Base-by-base conservation (phyloP, 1,140 invertebrate species). In the Panagrolaimus sp. region DNA sequence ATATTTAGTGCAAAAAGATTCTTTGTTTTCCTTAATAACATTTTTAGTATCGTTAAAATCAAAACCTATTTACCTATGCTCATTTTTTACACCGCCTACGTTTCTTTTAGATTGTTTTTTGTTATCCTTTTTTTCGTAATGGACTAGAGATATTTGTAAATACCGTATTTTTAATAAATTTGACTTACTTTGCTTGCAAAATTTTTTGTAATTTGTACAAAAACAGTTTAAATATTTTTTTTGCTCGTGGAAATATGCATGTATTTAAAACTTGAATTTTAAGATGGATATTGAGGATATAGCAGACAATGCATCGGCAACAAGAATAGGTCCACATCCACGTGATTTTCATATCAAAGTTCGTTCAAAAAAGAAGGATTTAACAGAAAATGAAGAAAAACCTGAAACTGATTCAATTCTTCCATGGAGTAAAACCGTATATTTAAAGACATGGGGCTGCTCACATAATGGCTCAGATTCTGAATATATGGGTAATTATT, bases 401-500 rank as follows among this genome's bases (percentile, higher is more conserved):
- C n/a, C 57, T 5, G 47, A 69, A 13, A 64, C 45, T 42, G 46
- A 20, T 9, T 48, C 25, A 61, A 38, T 68, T 64, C 14, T 68
- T 14, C 31, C 25, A 45, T 66, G 27, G 71, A 51, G 63, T 43
- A 69, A 65, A 31, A 47, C 46, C 7, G 73, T 74, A 14, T 74
- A 69, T 46, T 62, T 74, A 13, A 75, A 72, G 42, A 74, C 73
- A 14, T 74, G 72, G 72, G 70, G 72, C 48, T 76, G 76, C 48
- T 64, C 69, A 9, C 74, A 75, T 45, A 75, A 77, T 63, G 94
- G 88, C 81, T 94, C 92, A 0, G 94, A 97, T 81, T 91, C 91
- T 63, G 88, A 89, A 80, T 98, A 98, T 79, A 98, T 98, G 95
- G 92, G 92, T 45, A 95, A 95, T 0, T 47, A 16, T 13, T 46